phyloP scores from a whole-genome alignment of 1,140 invertebrate genomes.

The Aphis craccivora region DNA sequence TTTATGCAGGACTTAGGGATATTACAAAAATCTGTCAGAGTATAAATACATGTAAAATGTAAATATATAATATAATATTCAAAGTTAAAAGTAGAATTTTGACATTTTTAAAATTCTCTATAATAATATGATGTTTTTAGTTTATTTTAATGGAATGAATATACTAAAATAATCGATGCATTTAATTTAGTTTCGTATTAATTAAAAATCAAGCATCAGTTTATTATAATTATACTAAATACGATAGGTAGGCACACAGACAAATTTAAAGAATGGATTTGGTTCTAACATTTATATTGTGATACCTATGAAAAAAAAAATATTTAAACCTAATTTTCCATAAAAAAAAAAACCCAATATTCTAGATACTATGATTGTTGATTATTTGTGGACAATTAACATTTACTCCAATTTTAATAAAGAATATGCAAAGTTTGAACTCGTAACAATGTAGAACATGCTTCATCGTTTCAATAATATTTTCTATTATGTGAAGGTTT shows the following conservation, averaged over 20 bases:
- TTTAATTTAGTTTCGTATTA: not conserved
- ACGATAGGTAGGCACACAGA: not conserved
- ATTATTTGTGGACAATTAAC: not conserved
- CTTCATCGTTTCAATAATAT: not conserved
- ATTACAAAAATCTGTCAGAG: not conserved
- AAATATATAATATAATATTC: not conserved
- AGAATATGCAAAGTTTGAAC: not conserved
- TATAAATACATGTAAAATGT: conserved; percentile 6
- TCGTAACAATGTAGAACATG: not conserved
- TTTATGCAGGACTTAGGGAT: not conserved
- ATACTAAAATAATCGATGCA: not conserved
- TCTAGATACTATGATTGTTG: not conserved
- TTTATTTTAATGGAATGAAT: not conserved
- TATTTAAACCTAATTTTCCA: not conserved
- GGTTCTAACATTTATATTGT: not conserved
- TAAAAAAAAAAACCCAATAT: not conserved
- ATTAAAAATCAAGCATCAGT: not conserved
- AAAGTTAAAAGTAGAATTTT: not conserved
- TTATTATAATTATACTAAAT: not conserved
- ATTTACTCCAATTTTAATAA: not conserved
- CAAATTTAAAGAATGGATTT: not conserved
- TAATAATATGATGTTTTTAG: not conserved
- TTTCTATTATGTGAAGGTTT: not conserved
- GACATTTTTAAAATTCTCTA: not conserved
- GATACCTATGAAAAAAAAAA: not conserved